Percentiles rank a stretch among this genome's conserved stretches.
Evolutionary conservation across 1,140 invertebrate genomes (phyloP).

Genomic region (Cotesia vestalis): DNA sequence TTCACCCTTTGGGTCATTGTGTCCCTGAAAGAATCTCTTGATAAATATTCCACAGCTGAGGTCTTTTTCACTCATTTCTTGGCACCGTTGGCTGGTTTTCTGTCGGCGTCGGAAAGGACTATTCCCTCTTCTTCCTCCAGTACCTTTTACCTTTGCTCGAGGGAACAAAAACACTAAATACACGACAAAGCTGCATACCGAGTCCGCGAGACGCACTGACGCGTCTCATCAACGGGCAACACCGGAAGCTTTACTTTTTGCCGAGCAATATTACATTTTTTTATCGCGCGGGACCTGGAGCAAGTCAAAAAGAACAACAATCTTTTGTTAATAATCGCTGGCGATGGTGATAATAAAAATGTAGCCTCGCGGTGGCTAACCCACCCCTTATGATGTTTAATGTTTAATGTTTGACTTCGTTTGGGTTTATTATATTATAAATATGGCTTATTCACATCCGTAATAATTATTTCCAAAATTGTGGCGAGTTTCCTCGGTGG

Average conservation of each 20-base stretch:
- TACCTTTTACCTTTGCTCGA: too few relatives aligned
- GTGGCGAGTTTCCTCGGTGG: conserved; percentile 2
- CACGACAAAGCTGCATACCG: conserved; percentile 10
- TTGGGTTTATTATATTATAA: too few relatives aligned
- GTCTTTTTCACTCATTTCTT: not conserved
- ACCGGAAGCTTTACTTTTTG: not conserved
- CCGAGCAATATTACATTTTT: not conserved
- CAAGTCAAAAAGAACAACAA: too few relatives aligned
- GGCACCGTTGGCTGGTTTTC: conserved; percentile 42
- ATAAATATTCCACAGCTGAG: conserved; percentile 24
- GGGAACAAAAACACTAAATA: conserved; percentile 35
- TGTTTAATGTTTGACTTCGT: too few relatives aligned
- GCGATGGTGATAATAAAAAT: not conserved
- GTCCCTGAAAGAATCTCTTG: too few relatives aligned
- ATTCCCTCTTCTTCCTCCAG: conserved; percentile 31
- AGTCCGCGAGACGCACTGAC: conserved; percentile 7
- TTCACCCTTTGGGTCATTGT: too few relatives aligned
- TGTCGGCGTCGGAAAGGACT: conserved; percentile 16
- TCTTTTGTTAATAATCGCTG: too few relatives aligned
- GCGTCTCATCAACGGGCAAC: conserved; percentile 6
- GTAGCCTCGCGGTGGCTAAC: not conserved
- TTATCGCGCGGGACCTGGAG: not conserved
- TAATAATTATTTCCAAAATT: conserved; percentile 33
- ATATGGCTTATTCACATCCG: conserved; percentile 2
- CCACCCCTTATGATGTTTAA: too few relatives aligned